Conservation (phyloP, 2,888 invertebrate species). For the Andrena bicolor region DNA sequence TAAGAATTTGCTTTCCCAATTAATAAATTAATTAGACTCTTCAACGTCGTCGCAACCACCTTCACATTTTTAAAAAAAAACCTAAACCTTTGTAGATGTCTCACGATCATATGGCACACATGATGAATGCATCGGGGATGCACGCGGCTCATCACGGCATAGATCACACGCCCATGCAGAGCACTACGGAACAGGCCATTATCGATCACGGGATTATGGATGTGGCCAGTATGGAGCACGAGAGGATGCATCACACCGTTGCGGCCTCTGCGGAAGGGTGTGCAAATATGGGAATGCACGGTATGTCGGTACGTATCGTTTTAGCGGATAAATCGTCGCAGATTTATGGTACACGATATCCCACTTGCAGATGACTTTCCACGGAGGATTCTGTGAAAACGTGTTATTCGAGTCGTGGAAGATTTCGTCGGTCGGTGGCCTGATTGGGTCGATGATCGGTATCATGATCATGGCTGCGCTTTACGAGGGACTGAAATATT, state of each 20-base stretch:
- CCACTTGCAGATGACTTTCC: constrained; percentile 89
- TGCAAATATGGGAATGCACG: constrained; percentile 70
- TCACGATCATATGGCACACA: constrained; percentile 72
- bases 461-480: constrained; percentile 96
- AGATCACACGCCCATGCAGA: constrained; percentile 52
- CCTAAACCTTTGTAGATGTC: constrained; percentile 68
- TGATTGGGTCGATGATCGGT: constrained; percentile 95
- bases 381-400: constrained; percentile 91
- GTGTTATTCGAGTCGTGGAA: constrained; percentile 94
- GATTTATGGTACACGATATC: constrained; percentile 1
- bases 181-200: constrained; percentile 49
- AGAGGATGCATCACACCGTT: constrained; percentile 16
- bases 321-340: not conserved
- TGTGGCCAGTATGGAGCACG: constrained; percentile 35
- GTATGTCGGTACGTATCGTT: constrained; percentile 81
- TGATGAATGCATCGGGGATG: constrained; percentile 69
- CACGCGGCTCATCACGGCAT: constrained; percentile 66
- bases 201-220: constrained; percentile 59
- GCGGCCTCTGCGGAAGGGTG: constrained; percentile 47
- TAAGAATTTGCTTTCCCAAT: not conserved
- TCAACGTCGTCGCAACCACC: too few relatives aligned
- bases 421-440: constrained; percentile 90
- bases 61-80: not conserved
- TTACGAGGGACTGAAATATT: constrained; percentile 98
- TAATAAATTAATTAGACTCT: too few relatives aligned